Percentiles rank a stretch among this genome's conserved stretches.
Evolutionary conservation across 2,113 vertebrate species (phyloP).

Genomic region (Chionodraco myersi): DNA sequence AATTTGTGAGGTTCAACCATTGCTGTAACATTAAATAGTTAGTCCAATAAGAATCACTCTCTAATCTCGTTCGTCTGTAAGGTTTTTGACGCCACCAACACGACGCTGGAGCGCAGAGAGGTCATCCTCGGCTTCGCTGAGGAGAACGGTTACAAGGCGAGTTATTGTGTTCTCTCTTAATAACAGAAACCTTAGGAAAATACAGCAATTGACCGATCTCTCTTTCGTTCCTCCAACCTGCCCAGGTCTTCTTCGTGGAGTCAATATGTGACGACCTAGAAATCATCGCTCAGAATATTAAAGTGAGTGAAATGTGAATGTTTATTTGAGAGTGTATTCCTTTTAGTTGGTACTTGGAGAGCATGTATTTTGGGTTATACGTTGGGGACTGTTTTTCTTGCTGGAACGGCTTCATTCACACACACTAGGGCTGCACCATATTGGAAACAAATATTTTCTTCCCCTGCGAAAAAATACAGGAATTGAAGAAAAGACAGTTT

Average conservation of each 20-base stretch:
- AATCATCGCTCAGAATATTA: conserved; percentile 90
- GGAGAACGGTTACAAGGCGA: conserved; percentile 90
- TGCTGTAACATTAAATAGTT: too few relatives aligned
- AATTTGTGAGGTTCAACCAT: too few relatives aligned
- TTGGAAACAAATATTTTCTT: too few relatives aligned
- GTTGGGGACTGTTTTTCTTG: too few relatives aligned
- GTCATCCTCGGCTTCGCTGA: conserved; percentile 87
- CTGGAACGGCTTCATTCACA: too few relatives aligned
- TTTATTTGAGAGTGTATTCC: neutral
- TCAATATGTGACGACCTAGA: conserved; percentile 90
- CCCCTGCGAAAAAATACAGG: too few relatives aligned
- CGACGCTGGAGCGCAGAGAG: conserved; percentile 86
- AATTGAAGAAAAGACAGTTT: too few relatives aligned
- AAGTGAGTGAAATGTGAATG: conserved; percentile 71
- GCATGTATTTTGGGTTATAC: too few relatives aligned
- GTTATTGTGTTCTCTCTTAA: neutral
- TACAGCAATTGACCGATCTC: neutral
- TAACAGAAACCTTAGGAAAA: neutral
- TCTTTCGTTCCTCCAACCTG: neutral
- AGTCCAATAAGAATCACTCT: neutral
- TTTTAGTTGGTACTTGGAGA: too few relatives aligned
- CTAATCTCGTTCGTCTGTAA: conserved; percentile 32
- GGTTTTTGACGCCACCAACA: conserved; percentile 94
- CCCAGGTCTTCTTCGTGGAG: conserved; percentile 91
- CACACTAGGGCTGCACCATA: too few relatives aligned